These are phyloP conservation scores for Proctacanthus coquilletti DNA, from an alignment of 1,140 invertebrate species.

Conservation along the genomic window DNA sequence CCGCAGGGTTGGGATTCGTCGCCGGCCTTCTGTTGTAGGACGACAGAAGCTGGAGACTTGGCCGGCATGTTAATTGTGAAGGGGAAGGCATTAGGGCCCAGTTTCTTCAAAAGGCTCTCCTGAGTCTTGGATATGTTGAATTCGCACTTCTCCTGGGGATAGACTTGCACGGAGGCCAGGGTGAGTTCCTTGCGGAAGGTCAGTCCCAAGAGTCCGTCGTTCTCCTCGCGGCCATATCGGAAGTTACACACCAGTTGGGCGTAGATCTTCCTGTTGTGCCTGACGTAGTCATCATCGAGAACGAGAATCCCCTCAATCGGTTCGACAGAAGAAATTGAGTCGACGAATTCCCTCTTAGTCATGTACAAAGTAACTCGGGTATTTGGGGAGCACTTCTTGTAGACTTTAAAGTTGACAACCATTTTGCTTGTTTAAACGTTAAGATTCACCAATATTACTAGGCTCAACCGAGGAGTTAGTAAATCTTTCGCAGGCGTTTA, in stretches of 20 bases:
- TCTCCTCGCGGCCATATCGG: slow-evolving; percentile 88
- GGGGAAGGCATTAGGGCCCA: slow-evolving; percentile 74
- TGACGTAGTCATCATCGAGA: slow-evolving; percentile 75
- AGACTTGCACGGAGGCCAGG: slow-evolving; percentile 67
- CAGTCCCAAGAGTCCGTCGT: slow-evolving; percentile 90
- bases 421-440: too few species aligned
- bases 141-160: slow-evolving; percentile 37
- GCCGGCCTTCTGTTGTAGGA: slow-evolving; percentile 59
- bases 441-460: too few species aligned
- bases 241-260: slow-evolving; percentile 90
- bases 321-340: slow-evolving; percentile 76
- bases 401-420: slow-evolving; percentile 76
- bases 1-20: slow-evolving; percentile 80
- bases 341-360: slow-evolving; percentile 86
- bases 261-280: slow-evolving; percentile 60
- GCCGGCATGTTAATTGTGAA: slow-evolving; percentile 66
- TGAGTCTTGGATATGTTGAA: slow-evolving; percentile 44
- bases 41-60: slow-evolving; percentile 73
- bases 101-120: slow-evolving; percentile 74
- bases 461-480: too few species aligned
- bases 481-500: too few species aligned
- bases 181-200: slow-evolving; percentile 93
- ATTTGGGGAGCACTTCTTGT: slow-evolving; percentile 83
- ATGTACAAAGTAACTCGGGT: slow-evolving; percentile 83
- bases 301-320: slow-evolving; percentile 84